Evolutionary conservation across 2,113 vertebrate genomes (phyloP), one percentile per base, ranked within the genome.

Genomic region (Oryzias javanicus): DNA sequence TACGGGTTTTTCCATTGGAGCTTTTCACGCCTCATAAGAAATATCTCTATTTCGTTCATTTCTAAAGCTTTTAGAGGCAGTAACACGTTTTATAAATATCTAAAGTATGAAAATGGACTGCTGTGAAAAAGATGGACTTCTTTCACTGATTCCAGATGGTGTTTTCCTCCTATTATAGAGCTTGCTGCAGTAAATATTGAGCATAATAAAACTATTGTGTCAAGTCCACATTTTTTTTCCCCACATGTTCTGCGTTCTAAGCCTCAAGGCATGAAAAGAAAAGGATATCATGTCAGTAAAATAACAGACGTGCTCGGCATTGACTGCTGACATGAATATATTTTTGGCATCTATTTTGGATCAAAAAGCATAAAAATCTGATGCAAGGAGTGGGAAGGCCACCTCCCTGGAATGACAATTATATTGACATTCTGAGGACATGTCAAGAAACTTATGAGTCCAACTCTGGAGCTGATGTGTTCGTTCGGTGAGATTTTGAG

Each of bases 351-450:
- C 63, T 14, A 40, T 79, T 74, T 72, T 18, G 29, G 60, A 79
- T 81, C 55, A 81, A 64, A 77, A 74, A 42, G 27, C 60, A 55
- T 59, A 53, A 76, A 76, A 80, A 67, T n/a, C 57, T 72, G 76
- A 83, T 54, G 67, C 56, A 73, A 82, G 52, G 42, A 44, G 5
- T 14, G 22, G 8, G 19, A 35, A 52, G 61, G 59, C 60, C 60
- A 64, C 40, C 44, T 67, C 18, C 42, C 13, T 15, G 20, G 42
- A 40, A 59, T 29, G 20, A 22, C 35, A 56, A 60, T 60, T 12
- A 3, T 57, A 55, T 67, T 25, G 22, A 69, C 40, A 41, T 62
- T 24, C 4, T 2, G 18, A 54, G 18, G 44, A 76, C 27, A 55
- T 25, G 52, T 24, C 18, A 6, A 55, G 40, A 58, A 62, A 61